phyloP scores from a whole-genome alignment of 2,797 vertebrate species.

The Artibeus lituratus region DNA sequence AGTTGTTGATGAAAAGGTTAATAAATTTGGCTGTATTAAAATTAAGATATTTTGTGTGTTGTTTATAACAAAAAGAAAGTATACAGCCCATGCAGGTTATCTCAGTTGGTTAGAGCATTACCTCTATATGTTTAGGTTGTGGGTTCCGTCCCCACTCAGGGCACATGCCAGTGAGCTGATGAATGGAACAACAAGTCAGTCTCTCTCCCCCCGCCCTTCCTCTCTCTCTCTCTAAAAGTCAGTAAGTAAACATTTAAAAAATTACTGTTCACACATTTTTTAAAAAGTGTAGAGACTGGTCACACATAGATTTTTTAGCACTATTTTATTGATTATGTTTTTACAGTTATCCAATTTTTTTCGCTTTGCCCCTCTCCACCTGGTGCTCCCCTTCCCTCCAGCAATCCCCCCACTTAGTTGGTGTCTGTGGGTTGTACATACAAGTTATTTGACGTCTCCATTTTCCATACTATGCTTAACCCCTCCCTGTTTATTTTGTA shows the following conservation, averaged over 20 bases:
- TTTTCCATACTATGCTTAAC: no score
- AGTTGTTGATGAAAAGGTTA: background rate
- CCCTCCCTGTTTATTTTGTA: no score
- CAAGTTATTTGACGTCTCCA: no score
- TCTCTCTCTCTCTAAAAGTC: no score
- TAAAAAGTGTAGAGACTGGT: background rate
- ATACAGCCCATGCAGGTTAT: background rate
- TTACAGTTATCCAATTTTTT: no score
- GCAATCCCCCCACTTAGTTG: no score
- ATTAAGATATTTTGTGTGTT: constrained; percentile 1
- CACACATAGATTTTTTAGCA: background rate
- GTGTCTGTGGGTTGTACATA: no score
- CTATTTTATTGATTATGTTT: no score
- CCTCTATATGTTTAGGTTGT: background rate
- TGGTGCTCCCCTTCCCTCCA: no score
- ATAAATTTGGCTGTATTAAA: background rate
- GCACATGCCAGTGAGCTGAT: background rate
- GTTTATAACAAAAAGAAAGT: background rate
- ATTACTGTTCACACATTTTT: no score
- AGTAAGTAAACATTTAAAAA: no score
- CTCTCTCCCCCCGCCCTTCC: background rate
- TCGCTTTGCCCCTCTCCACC: no score
- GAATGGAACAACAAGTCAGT: background rate
- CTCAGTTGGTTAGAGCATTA: background rate
- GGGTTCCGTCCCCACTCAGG: background rate